Base-by-base conservation (phyloP, 2,888 invertebrate species). In the Acheta domesticus region DNA sequence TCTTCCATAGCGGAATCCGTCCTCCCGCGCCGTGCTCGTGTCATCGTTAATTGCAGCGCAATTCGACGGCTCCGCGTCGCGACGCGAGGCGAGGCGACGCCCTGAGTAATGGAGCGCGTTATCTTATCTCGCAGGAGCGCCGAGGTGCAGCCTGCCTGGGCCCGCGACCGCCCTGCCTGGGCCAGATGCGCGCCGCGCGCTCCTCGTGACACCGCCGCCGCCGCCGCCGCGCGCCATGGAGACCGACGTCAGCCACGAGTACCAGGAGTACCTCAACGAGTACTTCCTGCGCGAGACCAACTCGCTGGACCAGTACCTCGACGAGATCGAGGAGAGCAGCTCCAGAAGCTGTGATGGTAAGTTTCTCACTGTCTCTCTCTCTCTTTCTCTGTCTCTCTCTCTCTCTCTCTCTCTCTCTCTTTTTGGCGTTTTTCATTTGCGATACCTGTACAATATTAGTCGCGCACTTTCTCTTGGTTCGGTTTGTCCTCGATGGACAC, bases 211-310 rank as follows among this genome's bases (percentile, higher is more conserved):
- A 5, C 8, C 36, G 36, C 23, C 23, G n/a, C 4, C 23, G 23
- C 1, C 23, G 4, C 23, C 23, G 23, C 36, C 36, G 36, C 36
- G 36, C 36, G 36, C 36, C 2, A 84, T 84, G 85, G 84, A 85
- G 78, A 82, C 84, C 12, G 84, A 84, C 75, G 84, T 84, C 50
- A 83, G 83, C 62, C 84, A 83, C 62, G 85, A 91, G 83, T 88
- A 91, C 82, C 89, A 90, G 48, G 92, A 91, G 81, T 92, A 92
- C 86, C 91, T 91, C 91, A 91, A 91, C 49, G 91, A 92, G 84
- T 91, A 90, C 83, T 89, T 92, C 82, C 89, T 91, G 85, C 89
- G 89, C 84, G 88, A 89, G 82, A 88, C 89, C 1, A 88, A 89
- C 82, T 87, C 88, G 81, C 85, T 89, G 77, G 91, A 91, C 20